Evolutionary conservation across 1,140 invertebrate species (phyloP), one percentile per base, ranked within the genome.

Genomic region (Zaprionus africanus): DNA sequence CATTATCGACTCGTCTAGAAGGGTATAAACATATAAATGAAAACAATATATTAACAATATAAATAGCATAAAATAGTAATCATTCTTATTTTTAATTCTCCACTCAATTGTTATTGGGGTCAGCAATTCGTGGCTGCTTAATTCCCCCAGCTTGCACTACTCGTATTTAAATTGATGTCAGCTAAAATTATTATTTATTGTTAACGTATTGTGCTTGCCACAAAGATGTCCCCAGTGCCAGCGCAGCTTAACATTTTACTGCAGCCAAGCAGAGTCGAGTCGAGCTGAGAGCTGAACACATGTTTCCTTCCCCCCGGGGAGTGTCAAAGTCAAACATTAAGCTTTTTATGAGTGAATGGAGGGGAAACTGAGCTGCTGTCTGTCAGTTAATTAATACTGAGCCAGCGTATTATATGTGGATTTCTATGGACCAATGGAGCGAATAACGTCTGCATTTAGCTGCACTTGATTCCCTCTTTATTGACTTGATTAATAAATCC

Each of bases 401-500:
- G 56, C 4, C 31, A 65, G 12, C 43, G 28, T 22, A 64, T 38
- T 57, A 28, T 71, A 11, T 38, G 38, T 24, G 13, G 19, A 24
- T 54, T 26, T 60, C 31, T 65, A 51, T 64, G n/a, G 12, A n/a
- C 12, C n/a, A 51, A 22, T 51, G 31, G 58, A 26, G 41, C 15
- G 31, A n/a, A 43, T 36, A 54, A 24, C 19, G 22, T 46, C 36
- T 5, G n/a, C 36, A 19, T 54, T 26, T 41, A 34, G 22, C 31
- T 5, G 31, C 15, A 22, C 28, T 41, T 28, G 12, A 22, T 46
- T 49, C 24, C 4, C 58, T 28, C 11, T 7, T n/a, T 46, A 24
- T 46, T 12, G 67, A n/a, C 13, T 70, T 75, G 72, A 75, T 75
- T 70, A 70, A 70, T 70, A 65, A 65, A 65, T 41, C 22, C 38